Conservation (phyloP, 1,140 invertebrate genomes). For the Trichoplusia ni region DNA sequence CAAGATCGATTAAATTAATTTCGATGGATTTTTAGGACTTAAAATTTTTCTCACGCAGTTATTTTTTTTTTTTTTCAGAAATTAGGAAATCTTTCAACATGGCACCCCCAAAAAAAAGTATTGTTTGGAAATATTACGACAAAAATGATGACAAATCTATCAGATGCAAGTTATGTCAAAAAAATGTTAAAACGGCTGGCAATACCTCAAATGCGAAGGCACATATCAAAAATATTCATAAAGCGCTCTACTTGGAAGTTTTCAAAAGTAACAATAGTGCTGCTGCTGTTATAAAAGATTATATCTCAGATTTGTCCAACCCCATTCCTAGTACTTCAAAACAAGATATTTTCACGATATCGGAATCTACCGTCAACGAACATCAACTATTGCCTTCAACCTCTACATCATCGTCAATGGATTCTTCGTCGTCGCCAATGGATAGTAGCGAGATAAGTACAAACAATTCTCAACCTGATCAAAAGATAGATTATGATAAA, state of each 20-base stretch:
- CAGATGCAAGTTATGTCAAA: conserved; percentile 36
- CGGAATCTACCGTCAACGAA: conserved; percentile 32
- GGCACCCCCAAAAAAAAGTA: not conserved
- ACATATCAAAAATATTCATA: conserved; percentile 42
- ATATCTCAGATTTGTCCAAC: too few species aligned
- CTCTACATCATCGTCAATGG: not conserved
- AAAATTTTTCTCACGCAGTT: too few species aligned
- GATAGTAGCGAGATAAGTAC: conserved; percentile 35
- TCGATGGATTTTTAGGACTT: too few species aligned
- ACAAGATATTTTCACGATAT: conserved; percentile 29
- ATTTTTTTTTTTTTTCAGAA: too few species aligned
- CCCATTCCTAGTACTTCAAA: too few species aligned
- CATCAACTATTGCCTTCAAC: conserved; percentile 35
- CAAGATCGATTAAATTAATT: too few species aligned
- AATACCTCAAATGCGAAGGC: conserved; percentile 36
- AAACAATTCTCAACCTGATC: conserved; percentile 34
- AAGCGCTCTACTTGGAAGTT: conserved; percentile 42
- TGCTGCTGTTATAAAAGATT: too few species aligned
- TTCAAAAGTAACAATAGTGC: too few species aligned
- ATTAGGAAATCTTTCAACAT: not conserved
- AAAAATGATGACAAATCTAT: conserved; percentile 27
- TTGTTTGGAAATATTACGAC: conserved; percentile 7
- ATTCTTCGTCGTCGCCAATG: conserved; percentile 30
- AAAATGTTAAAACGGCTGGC: conserved; percentile 30
- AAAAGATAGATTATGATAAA: conserved; percentile 29